Evolutionary conservation across 2,888 invertebrate genomes (phyloP), one percentile per base, ranked within the genome.

Genomic region (Germaria angustata): DNA sequence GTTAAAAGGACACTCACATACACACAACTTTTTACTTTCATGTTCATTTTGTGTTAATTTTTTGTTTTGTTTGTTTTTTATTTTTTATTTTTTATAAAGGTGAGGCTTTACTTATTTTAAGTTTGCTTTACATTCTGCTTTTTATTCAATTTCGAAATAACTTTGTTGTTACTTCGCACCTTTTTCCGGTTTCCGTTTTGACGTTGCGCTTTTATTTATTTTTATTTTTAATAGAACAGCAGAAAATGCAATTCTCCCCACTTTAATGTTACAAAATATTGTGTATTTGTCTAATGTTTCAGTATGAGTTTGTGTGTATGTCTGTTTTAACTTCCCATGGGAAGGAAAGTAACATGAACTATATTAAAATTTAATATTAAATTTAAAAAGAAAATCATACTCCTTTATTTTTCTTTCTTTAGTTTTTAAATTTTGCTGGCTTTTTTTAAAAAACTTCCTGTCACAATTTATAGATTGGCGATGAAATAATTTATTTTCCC

Each of bases 111-210:
- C 53, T 49, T 36, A 34, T 36, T 65, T 17, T 53, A 2, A 55
- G 46, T 44, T 51, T 32, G 32, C 13, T n/a, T 57, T 39, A 13
- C 13, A 20, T 32, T 53, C 44, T n/a, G 13, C 36, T 53, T 69
- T 69, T 63, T 61, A 44, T 53, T 59, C 7, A 71, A 57, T 71
- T 79, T 79, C 41, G 85, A 86, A 86, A 84, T 82, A 65, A 71
- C 49, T 57, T 81, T 81, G 65, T 75, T 82, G 51, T 79, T 68
- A 86, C 86, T 88, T 88, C 87, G 86, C 88, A 87, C 88, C 88
- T 88, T 87, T 81, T 87, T 88, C 87, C 88, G 86, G 84, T 83
- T 84, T 84, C 75, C 80, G 77, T 81, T 84, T 79, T 69, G 69
- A 63, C 73, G 77, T 77, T 80, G 46, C 55, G 83, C 68, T 68